These are phyloP conservation scores for Rhinogobius similis DNA, from an alignment of 2,113 vertebrate genomes.

Conservation along the genomic window DNA sequence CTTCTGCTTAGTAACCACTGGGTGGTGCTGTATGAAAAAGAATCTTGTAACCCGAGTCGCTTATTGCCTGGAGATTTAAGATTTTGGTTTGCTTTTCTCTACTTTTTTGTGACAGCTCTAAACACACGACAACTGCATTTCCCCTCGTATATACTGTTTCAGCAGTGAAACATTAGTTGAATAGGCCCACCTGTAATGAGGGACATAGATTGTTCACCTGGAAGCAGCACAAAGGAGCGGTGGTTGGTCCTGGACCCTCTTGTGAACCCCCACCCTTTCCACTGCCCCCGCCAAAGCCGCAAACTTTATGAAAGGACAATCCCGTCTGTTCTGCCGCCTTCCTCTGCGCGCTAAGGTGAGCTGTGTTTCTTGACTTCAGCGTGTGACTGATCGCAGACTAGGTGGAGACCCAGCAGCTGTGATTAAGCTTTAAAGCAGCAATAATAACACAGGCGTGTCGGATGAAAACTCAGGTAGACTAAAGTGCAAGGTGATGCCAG, in stretches of 20 bases:
- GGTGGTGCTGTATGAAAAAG: conserved; percentile 27
- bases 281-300: conserved; percentile 5
- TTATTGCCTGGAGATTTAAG: conserved; percentile 9
- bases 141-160: background rate
- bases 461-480: conserved; percentile 49
- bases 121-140: background rate
- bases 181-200: background rate
- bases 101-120: background rate
- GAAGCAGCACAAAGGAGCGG: conserved; percentile 16
- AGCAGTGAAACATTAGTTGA: background rate
- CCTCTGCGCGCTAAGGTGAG: conserved; percentile 1
- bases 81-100: background rate
- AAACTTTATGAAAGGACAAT: conserved; percentile 1
- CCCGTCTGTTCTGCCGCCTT: background rate
- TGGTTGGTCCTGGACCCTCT: conserved; percentile 42
- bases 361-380: background rate
- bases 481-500: conserved; percentile 14
- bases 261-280: conserved; percentile 24
- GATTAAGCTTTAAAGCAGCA: background rate
- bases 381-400: background rate
- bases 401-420: conserved; percentile 14
- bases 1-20: conserved; percentile 10
- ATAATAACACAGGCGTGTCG: conserved; percentile 55
- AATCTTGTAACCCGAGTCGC: background rate
- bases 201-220: conserved; percentile 22